A percentile compares a stretch with the other conserved stretches of the same genome.
These are phyloP conservation scores for Mormyrus proboscirostris DNA, from an alignment of 2,797 vertebrate species.

Conservation along the genomic window DNA sequence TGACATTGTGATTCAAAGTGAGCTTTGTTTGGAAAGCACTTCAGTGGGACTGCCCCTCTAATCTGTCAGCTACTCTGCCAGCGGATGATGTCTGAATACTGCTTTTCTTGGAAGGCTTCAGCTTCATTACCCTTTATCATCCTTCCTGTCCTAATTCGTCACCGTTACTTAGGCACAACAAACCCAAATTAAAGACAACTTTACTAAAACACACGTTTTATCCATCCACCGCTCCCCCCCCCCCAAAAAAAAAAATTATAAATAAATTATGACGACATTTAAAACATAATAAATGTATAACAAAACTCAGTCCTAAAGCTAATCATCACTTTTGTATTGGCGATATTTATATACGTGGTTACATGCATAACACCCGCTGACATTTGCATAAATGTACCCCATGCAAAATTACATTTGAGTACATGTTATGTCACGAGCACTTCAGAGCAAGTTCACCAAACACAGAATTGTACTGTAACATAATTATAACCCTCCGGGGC, in stretches of 20 bases:
- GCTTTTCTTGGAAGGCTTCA: not conserved
- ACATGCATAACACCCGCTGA: not conserved
- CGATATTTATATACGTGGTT: not conserved
- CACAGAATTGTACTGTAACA: not conserved
- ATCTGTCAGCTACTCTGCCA: slow-evolving; percentile 2
- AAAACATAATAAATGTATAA: not conserved
- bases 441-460: not conserved
- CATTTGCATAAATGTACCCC: not conserved
- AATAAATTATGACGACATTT: not conserved
- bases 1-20: slow-evolving; percentile 18
- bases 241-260: not conserved
- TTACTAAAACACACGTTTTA: not conserved
- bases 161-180: slow-evolving; percentile 1
- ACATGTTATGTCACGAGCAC: not conserved
- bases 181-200: not conserved
- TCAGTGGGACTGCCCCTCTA: not conserved
- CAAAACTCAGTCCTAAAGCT: not conserved
- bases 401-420: not conserved
- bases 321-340: not conserved
- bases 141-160: not conserved
- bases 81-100: slow-evolving; percentile 9
- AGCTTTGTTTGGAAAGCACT: slow-evolving; percentile 19
- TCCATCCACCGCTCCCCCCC: not conserved
- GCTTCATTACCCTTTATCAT: not conserved
- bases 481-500: not conserved